phyloP scores from a whole-genome alignment of 1,140 invertebrate species.

The Achroia grisella region DNA sequence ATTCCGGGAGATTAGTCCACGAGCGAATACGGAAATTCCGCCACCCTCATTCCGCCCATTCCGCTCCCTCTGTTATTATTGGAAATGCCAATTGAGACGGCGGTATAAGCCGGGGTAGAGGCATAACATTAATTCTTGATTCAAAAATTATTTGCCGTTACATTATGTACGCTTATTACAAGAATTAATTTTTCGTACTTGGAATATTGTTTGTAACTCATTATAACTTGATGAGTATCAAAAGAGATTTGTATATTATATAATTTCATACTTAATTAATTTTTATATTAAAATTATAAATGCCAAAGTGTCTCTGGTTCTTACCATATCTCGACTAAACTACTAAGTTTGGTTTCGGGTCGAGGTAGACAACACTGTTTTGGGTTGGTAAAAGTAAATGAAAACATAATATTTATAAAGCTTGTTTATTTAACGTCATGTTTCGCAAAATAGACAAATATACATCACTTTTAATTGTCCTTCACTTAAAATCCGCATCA shows the following conservation, averaged over 20 bases:
- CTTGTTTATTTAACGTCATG: conserved; percentile 71
- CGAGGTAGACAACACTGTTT: no score
- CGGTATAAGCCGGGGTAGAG: conserved; percentile 13
- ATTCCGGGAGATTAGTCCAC: conserved; percentile 29
- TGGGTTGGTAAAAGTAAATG: conserved; percentile 2
- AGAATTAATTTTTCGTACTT: not conserved
- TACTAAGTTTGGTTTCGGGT: no score
- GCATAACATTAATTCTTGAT: conserved; percentile 9
- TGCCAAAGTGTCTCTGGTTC: no score
- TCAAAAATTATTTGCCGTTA: conserved; percentile 2
- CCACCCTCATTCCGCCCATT: not conserved
- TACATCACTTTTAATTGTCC: conserved; percentile 60
- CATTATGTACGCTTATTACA: not conserved
- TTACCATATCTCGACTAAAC: no score
- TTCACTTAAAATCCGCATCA: conserved; percentile 61
- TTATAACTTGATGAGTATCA: not conserved
- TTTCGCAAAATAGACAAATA: conserved; percentile 73
- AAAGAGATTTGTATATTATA: no score
- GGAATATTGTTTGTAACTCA: not conserved
- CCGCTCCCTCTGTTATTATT: conserved; percentile 20
- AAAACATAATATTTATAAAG: conserved; percentile 45
- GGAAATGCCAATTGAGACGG: conserved; percentile 28
- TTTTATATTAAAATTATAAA: no score
- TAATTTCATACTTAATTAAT: no score
- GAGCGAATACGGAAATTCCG: conserved; percentile 2